Evolutionary conservation across 2,888 invertebrate species (phyloP).

Genomic region (Laspeyria flexula): DNA sequence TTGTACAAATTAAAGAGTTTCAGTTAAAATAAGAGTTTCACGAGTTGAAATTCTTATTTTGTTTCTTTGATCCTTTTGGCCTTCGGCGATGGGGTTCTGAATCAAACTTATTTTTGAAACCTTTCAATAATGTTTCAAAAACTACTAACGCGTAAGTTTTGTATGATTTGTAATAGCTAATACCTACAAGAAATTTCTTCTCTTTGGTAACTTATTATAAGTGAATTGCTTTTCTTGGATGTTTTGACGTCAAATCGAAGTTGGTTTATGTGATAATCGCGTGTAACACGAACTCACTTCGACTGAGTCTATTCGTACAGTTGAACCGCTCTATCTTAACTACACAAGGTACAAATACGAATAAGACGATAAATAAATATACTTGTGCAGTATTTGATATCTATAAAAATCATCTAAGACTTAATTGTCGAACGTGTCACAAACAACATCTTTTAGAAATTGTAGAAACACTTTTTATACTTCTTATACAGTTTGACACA

Average conservation of each 20-base stretch:
- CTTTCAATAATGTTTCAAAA: background rate
- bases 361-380: background rate
- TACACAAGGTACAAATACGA: background rate
- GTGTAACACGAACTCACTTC: slow-evolving; percentile 58
- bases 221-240: slow-evolving; percentile 22
- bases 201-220: slow-evolving; percentile 10
- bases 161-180: background rate
- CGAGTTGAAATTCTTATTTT: slow-evolving; percentile 2
- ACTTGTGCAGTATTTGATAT: background rate
- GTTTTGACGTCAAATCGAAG: slow-evolving; percentile 55
- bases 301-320: slow-evolving; percentile 36
- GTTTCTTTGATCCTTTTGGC: slow-evolving; percentile 12
- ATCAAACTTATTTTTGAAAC: background rate
- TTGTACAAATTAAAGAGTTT: background rate
- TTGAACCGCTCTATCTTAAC: slow-evolving; percentile 46
- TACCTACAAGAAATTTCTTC: slow-evolving; percentile 14
- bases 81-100: slow-evolving; percentile 1
- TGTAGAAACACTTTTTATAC: too few species aligned
- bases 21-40: slow-evolving; percentile 1
- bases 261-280: slow-evolving; percentile 60
- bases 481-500: too few species aligned
- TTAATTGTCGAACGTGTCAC: too few species aligned
- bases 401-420: too few species aligned
- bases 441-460: too few species aligned
- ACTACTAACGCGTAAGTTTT: background rate